A percentile compares a stretch with the other conserved stretches of the same genome.
phyloP scores from a whole-genome alignment of 2,113 vertebrate genomes.

The Cavia porcellus region DNA sequence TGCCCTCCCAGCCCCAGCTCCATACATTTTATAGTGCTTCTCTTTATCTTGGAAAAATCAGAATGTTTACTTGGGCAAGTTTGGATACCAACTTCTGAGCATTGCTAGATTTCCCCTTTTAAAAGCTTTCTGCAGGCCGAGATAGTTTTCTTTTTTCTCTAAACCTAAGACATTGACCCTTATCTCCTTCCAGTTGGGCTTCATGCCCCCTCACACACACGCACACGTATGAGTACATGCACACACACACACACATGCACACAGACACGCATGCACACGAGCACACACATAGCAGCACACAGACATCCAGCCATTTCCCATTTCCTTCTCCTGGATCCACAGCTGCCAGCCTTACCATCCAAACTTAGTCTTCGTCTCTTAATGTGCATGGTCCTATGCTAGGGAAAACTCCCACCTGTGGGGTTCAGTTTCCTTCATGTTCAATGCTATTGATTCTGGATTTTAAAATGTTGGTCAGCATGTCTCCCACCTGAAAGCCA shows the following conservation, averaged over 20 bases:
- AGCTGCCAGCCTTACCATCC: rapidly evolving
- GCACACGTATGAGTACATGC: too few relatives aligned
- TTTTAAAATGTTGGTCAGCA: too few relatives aligned
- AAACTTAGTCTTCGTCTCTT: not conserved
- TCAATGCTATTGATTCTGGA: too few relatives aligned
- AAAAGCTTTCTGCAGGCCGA: not conserved
- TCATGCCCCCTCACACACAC: too few relatives aligned
- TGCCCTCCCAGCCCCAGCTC: not conserved
- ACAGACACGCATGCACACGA: not conserved
- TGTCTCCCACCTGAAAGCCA: not conserved
- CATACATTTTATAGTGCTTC: not conserved
- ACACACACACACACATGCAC: rapidly evolving
- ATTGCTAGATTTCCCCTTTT: not conserved
- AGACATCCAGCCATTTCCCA: not conserved
- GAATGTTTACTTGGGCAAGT: not conserved
- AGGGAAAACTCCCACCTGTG: too few relatives aligned
- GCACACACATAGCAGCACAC: rapidly evolving
- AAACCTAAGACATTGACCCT: too few relatives aligned
- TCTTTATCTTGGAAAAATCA: not conserved
- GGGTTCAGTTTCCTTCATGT: too few relatives aligned
- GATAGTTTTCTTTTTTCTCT: not conserved
- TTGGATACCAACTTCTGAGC: not conserved
- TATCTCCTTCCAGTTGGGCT: not conserved
- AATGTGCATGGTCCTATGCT: too few relatives aligned
- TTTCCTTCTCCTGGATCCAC: rapidly evolving